Conservation (phyloP, 2,888 invertebrate species). For the Acleris holmiana region DNA sequence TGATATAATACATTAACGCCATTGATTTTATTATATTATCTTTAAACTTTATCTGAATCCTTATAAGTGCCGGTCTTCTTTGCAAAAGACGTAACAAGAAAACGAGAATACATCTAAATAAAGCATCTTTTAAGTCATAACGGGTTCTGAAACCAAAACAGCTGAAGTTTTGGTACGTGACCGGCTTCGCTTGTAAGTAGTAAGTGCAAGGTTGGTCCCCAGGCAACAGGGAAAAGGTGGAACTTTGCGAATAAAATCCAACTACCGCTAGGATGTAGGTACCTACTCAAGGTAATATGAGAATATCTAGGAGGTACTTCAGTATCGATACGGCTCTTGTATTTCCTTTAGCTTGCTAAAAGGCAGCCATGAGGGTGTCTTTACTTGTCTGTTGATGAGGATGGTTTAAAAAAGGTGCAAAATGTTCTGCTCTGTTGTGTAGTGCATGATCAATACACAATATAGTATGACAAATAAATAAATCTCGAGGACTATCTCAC, state of each 20-base stretch:
- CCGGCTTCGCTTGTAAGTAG: constrained; percentile 12
- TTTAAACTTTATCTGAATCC: no score
- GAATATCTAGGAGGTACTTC: not conserved
- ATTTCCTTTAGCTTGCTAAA: not conserved
- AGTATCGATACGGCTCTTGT: not conserved
- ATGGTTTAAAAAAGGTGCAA: no score
- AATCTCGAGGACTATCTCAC: no score
- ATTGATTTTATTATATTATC: no score
- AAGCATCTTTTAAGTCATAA: constrained; percentile 8
- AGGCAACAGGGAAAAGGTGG: constrained; percentile 52
- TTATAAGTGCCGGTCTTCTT: no score
- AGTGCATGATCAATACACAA: no score
- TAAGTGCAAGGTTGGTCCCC: constrained; percentile 39
- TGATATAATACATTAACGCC: no score
- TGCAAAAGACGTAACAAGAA: not conserved
- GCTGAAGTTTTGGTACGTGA: constrained; percentile 27
- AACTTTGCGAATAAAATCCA: constrained; percentile 59
- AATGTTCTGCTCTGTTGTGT: no score
- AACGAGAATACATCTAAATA: not conserved
- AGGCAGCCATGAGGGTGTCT: no score
- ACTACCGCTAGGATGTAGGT: not conserved
- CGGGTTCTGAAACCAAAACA: constrained; percentile 23
- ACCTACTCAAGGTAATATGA: constrained; percentile 24
- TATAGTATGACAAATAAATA: no score
- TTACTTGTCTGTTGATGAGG: no score